phyloP scores from a whole-genome alignment of 2,888 invertebrate species.

The Limnephilus rhombicus region DNA sequence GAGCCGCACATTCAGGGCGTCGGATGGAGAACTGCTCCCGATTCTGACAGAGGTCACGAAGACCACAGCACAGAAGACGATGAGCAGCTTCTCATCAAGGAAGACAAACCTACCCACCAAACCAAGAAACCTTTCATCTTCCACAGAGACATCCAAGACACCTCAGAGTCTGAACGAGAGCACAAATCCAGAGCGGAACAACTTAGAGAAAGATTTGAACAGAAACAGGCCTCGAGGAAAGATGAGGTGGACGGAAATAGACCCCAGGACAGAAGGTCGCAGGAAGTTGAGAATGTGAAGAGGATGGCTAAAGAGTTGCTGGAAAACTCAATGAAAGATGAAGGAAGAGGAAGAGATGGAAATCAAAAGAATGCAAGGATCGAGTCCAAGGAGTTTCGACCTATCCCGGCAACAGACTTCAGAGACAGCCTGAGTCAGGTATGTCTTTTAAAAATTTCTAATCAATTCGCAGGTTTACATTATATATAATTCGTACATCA shows the following conservation, averaged over 20 bases:
- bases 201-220: constrained; percentile 61
- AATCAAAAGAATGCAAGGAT: constrained; percentile 28
- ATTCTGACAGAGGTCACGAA: constrained; percentile 72
- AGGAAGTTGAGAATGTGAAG: constrained; percentile 46
- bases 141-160: constrained; percentile 37
- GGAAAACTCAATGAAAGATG: constrained; percentile 44
- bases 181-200: constrained; percentile 67
- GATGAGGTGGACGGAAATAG: constrained; percentile 57
- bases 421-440: constrained; percentile 78
- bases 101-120: constrained; percentile 74
- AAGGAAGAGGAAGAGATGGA: constrained; percentile 48
- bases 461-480: background rate
- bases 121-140: constrained; percentile 68
- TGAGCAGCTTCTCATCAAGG: constrained; percentile 73
- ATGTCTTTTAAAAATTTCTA: constrained; percentile 64
- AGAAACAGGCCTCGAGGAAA: constrained; percentile 50
- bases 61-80: constrained; percentile 76
- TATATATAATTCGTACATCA: too few species aligned
- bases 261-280: constrained; percentile 36
- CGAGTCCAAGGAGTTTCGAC: constrained; percentile 67
- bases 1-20: constrained; percentile 85
- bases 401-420: constrained; percentile 73
- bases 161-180: constrained; percentile 48
- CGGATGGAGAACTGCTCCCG: constrained; percentile 70
- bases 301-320: constrained; percentile 43